These are phyloP conservation scores for Podarcis cretensis DNA, from an alignment of 2,113 vertebrate genomes.

Conservation along the genomic window DNA sequence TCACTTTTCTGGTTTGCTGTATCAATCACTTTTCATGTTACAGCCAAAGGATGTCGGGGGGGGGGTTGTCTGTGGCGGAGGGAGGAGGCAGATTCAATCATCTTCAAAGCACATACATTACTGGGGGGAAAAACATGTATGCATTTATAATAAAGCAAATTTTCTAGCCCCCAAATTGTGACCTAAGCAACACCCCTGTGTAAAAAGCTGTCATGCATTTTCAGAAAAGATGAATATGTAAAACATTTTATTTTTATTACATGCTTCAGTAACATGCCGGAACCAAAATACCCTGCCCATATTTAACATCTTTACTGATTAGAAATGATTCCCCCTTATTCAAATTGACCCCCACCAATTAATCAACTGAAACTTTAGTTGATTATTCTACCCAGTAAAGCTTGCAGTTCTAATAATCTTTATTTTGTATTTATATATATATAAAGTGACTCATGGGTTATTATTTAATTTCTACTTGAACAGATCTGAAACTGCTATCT, in stretches of 20 bases:
- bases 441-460: not conserved
- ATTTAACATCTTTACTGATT: not conserved
- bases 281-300: not conserved
- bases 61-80: not conserved
- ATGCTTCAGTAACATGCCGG: not conserved
- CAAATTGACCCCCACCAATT: not conserved
- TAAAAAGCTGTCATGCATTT: not conserved
- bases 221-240: not conserved
- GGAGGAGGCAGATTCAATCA: not conserved
- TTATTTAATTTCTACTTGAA: not conserved
- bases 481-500: slow-evolving; percentile 1
- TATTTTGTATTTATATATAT: not conserved
- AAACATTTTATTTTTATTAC: not conserved
- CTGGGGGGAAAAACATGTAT: not conserved
- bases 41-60: not conserved
- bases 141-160: not conserved
- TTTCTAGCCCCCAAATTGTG: not conserved
- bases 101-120: not conserved
- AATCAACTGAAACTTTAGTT: not conserved
- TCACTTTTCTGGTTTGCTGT: not conserved
- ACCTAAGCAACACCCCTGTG: not conserved
- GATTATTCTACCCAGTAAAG: not conserved
- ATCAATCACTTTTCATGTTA: not conserved
- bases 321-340: not conserved
- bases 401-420: not conserved